Evolutionary conservation across 2,888 invertebrate species (phyloP), one percentile per base, ranked within the genome.

Genomic region (Trachelus stipa): DNA sequence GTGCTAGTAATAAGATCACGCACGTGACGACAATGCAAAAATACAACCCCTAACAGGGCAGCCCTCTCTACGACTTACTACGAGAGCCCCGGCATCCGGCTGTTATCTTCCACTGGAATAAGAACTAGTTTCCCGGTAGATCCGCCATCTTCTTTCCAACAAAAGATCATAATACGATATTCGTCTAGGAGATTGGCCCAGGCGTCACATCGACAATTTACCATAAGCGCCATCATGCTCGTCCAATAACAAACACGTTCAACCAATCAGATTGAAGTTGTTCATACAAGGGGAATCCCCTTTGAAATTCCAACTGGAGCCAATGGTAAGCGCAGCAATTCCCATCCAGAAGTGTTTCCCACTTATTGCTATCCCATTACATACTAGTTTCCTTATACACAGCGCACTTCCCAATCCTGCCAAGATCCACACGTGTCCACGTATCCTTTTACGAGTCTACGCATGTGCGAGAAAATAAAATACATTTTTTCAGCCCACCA

Each of bases 11-110:
- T 90, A 90, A 90, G 90, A 89, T 89, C 87, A 89, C 84, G 90
- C 88, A 86, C 90, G 90, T 90, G 90, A 90, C 88, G 85, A 87
- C 89, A 90, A 90, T 90, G 90, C 88, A 89, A 89, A 90, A 89
- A 88, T 88, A 56, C 56, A 56, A 56, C 56, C 56, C 56, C 56
- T 9, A 56, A 56, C 9, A 23, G 9, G 81, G 80, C 80, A 76
- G 71, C 74, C 73, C 9, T 56, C 56, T 56, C 56, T 23, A 56
- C 56, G 56, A 56, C 56, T 56, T 23, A 56, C 56, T 56, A 56
- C 23, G 23, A 56, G 56, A 56, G 56, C 56, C 40, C 56, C 0
- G 23, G 23, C 56, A 56, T 56, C 56, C 40, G 40, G 6, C 40
- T 40, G 15, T 15, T 40, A 40, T 15, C 40, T 35, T 23, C 23